These are phyloP conservation scores for Lanistes nyassanus DNA, from an alignment of 1,140 invertebrate genomes.

Conservation along the genomic window DNA sequence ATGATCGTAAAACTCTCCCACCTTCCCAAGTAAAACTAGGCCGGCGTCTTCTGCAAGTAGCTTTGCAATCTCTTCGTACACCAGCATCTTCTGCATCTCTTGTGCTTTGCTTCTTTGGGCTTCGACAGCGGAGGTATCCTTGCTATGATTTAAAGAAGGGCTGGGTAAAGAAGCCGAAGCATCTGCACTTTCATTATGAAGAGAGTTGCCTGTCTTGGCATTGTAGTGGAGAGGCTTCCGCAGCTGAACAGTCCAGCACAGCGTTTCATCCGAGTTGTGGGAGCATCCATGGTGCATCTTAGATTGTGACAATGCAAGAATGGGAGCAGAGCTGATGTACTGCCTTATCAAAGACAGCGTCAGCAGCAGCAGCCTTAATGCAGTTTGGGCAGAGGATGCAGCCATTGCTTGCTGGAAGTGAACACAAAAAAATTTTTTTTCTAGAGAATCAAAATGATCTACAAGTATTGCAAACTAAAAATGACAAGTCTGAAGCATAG, in stretches of 20 bases:
- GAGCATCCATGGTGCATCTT: background rate
- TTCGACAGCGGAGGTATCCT: background rate
- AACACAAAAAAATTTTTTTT: too few relatives aligned
- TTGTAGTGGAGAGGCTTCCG: conserved; percentile 8
- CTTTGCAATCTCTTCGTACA: conserved; percentile 9
- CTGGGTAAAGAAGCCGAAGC: background rate
- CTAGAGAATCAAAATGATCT: too few relatives aligned
- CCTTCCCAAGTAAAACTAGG: conserved; percentile 32
- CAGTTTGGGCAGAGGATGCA: background rate
- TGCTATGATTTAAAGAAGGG: background rate
- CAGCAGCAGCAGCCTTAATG: background rate
- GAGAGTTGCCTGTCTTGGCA: background rate
- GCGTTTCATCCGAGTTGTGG: conserved; percentile 7
- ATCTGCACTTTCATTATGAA: background rate
- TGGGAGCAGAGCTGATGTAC: background rate
- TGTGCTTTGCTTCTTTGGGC: background rate
- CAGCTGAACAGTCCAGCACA: conserved; percentile 22
- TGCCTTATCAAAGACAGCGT: background rate
- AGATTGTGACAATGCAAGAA: background rate
- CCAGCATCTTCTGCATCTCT: background rate
- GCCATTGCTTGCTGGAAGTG: background rate
- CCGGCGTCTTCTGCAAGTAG: conserved; percentile 33
- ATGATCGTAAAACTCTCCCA: conserved; percentile 37
- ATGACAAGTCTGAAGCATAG: too few relatives aligned
- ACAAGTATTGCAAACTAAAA: too few relatives aligned